Percentiles rank a stretch among this genome's conserved stretches.
Evolutionary conservation across 2,888 invertebrate genomes (phyloP).

Genomic region (Elmis aenea): DNA sequence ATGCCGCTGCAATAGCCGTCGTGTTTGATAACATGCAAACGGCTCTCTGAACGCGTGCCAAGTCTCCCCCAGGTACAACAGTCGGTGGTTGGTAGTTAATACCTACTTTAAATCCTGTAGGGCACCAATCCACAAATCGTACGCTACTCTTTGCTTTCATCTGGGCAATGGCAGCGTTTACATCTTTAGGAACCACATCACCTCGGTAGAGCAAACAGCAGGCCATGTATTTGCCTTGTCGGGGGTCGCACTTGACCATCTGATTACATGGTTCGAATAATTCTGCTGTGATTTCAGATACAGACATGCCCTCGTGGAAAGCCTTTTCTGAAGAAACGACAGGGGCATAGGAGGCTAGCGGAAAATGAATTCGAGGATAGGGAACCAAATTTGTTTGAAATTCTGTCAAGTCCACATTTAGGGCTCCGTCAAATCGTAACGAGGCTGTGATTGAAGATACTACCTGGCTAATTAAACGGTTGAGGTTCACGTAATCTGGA

Average conservation of each 20-base stretch:
- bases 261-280: constrained; percentile 87
- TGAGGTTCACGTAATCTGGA: constrained; percentile 79
- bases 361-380: constrained; percentile 89
- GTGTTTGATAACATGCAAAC: constrained; percentile 90
- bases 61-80: constrained; percentile 68
- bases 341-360: constrained; percentile 67
- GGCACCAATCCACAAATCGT: constrained; percentile 93
- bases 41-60: constrained; percentile 78
- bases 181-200: constrained; percentile 86
- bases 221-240: constrained; percentile 84
- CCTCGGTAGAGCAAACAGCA: constrained; percentile 83
- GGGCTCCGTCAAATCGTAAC: constrained; percentile 79
- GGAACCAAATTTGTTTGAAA: constrained; percentile 91
- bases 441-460: constrained; percentile 87
- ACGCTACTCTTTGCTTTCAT: constrained; percentile 74
- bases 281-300: constrained; percentile 77
- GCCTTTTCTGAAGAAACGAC: constrained; percentile 69
- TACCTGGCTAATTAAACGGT: constrained; percentile 77
- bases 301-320: constrained; percentile 70
- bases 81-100: constrained; percentile 67
- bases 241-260: constrained; percentile 86
- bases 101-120: constrained; percentile 82
- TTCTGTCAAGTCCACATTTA: constrained; percentile 86
- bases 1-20: constrained; percentile 85
- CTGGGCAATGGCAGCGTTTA: constrained; percentile 75